Base-by-base conservation (phyloP, 2,797 vertebrate genomes). In the Euthynnus affinis region DNA sequence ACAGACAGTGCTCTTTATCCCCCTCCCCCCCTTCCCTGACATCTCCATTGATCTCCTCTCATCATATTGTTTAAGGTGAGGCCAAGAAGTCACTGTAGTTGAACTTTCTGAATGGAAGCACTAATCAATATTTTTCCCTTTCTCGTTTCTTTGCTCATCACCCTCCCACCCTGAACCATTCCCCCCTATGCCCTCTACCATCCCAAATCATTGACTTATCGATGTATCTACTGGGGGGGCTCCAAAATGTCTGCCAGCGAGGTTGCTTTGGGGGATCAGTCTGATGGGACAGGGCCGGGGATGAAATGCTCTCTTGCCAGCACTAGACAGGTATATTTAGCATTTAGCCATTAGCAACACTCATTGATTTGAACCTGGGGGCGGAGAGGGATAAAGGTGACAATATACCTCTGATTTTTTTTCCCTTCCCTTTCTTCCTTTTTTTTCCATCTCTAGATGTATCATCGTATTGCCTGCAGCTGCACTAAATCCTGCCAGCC, bases 321-420 rank as follows among this genome's bases (percentile, higher is more conserved):
- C 51, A 70, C 46, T 32, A 68, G 72, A 87, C 71, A 76, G 75
- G 81, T 92, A 91, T 90, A 90, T 92, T 92, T 91, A 92, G 85
- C 78, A 86, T 89, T 87, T 82, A 85, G 86, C 84, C 75, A 87
- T 84, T 69, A 81, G 65, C 87, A 82, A 75, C 25, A 14, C 71
- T 68, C 82, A 93, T 91, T 87, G 90, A 91, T 90, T 81, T 77
- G 63, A 87, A 66, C 80, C 78, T 63, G 44, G 53, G 71, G 82
- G n/a, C n/a, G 76, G 81, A 61, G n/a, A 81, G 13, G 55, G 61
- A 75, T 74, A 72, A 76, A 82, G 83, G 87, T 79, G 76, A 84
- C 71, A 78, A 67, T 62, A 74, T 69, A 69, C 32, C 29, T 85
- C 59, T 6, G 32, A 66, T 42, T 77, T 72, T 49, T 29, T 53